Conservation (phyloP, 1,140 invertebrate species). For the Drosophila pseudoobscura region DNA sequence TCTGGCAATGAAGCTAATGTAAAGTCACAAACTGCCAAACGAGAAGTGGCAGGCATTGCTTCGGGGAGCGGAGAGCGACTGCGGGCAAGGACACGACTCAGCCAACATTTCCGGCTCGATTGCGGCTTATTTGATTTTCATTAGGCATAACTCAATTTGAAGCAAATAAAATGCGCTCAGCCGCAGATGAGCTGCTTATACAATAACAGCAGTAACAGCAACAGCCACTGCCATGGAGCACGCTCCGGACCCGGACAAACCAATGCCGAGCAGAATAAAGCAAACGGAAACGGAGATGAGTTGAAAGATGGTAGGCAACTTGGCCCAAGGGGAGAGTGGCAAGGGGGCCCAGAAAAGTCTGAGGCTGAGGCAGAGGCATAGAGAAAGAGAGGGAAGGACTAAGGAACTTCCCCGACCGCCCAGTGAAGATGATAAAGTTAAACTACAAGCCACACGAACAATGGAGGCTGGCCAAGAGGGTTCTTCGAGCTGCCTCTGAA, state of each 20-base stretch:
- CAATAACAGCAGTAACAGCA: conserved; percentile 50
- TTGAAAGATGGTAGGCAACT: conserved; percentile 27
- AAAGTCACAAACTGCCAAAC: conserved; percentile 29
- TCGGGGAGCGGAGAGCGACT: neutral
- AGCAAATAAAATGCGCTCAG: conserved; percentile 80
- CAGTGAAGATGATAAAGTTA: conserved; percentile 79
- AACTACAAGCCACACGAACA: conserved; percentile 71
- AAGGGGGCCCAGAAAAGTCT: neutral
- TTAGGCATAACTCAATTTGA: conserved; percentile 82
- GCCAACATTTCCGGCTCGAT: conserved; percentile 75
- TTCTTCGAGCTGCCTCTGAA: conserved; percentile 42
- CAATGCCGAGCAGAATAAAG: conserved; percentile 50
- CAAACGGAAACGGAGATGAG: conserved; percentile 65
- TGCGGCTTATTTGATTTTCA: conserved; percentile 82
- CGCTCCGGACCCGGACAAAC: conserved; percentile 34
- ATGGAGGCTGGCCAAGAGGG: conserved; percentile 28
- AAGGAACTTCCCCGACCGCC: conserved; percentile 57
- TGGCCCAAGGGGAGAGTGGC: conserved; percentile 20
- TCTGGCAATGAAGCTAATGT: conserved; percentile 43
- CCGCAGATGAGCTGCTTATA: conserved; percentile 80
- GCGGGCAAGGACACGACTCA: conserved; percentile 31
- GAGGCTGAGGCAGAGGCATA: conserved; percentile 8
- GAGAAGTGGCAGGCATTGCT: conserved; percentile 26
- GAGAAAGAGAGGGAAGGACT: conserved; percentile 6
- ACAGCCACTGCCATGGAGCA: conserved; percentile 10